A percentile compares a stretch with the other conserved stretches of the same genome.
Conservation (phyloP, 1,140 invertebrate species). For the Trichomalopsis sarcophagae region DNA sequence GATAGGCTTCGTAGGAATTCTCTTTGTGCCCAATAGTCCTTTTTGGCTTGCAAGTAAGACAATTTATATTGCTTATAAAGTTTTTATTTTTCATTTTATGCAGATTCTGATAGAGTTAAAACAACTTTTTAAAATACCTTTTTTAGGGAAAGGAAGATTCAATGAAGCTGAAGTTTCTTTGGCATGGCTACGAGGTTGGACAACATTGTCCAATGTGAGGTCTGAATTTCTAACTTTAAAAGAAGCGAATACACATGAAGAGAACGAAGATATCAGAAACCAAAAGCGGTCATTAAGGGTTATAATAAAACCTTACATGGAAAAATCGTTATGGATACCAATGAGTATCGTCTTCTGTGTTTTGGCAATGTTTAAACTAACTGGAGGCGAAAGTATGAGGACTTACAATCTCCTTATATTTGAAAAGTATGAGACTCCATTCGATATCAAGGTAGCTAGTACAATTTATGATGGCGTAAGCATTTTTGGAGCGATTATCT, state of each 20-base stretch:
- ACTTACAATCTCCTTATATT: not conserved
- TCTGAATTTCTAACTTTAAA: not conserved
- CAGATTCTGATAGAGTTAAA: not conserved
- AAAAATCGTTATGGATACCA: not conserved
- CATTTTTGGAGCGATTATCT: not conserved
- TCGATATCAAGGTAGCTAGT: not conserved
- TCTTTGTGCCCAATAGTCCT: not conserved
- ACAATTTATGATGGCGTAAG: not conserved
- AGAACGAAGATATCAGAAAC: too few species aligned
- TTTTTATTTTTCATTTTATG: not conserved
- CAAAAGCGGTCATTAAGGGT: too few species aligned
- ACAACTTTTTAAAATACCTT: not conserved
- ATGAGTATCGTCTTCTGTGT: not conserved
- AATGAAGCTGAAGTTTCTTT: not conserved
- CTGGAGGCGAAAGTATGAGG: not conserved
- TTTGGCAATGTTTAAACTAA: not conserved
- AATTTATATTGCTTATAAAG: not conserved
- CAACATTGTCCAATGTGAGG: not conserved
- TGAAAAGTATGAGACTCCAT: not conserved
- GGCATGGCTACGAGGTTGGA: slow-evolving; percentile 2
- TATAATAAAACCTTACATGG: not conserved
- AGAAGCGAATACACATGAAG: not conserved
- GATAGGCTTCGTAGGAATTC: not conserved
- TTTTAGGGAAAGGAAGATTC: not conserved
- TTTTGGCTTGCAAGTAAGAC: slow-evolving; percentile 5